Evolutionary conservation across 2,113 vertebrate species (phyloP).

Genomic region (Cavia aperea): DNA sequence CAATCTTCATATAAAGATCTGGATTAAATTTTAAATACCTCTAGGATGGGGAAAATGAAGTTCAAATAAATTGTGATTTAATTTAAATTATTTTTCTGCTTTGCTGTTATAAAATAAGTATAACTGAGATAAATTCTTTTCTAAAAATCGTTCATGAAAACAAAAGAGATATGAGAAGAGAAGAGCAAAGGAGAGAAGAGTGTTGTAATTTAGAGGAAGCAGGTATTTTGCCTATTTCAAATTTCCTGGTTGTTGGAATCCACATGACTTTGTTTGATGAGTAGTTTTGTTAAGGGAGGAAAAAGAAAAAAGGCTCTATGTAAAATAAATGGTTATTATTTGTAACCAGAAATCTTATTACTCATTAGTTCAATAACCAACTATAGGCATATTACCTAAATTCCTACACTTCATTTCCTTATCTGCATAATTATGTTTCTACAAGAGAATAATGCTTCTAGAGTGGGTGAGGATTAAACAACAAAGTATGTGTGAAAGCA

Average conservation of each 20-base stretch:
- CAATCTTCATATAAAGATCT: background rate
- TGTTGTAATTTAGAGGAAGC: background rate
- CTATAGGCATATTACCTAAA: background rate
- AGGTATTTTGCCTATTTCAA: background rate
- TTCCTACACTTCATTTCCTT: background rate
- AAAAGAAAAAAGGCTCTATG: background rate
- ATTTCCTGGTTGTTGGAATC: background rate
- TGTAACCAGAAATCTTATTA: background rate
- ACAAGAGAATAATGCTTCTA: background rate
- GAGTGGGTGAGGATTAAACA: background rate
- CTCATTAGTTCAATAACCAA: constrained; percentile 11
- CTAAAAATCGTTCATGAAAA: constrained; percentile 1
- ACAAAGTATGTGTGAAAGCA: background rate
- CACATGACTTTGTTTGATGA: background rate
- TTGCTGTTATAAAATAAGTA: constrained; percentile 7
- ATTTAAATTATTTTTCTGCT: constrained; percentile 14
- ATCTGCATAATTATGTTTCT: background rate
- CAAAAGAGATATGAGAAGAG: background rate
- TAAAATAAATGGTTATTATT: background rate
- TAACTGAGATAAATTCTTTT: background rate
- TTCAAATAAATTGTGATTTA: constrained; percentile 17
- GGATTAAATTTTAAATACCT: constrained; percentile 39
- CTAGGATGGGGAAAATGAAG: background rate
- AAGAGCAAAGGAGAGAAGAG: background rate
- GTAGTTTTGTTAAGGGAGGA: background rate